A percentile compares a stretch with the other conserved stretches of the same genome.
phyloP scores from a whole-genome alignment of 1,140 invertebrate species.

The Fopius arisanus region DNA sequence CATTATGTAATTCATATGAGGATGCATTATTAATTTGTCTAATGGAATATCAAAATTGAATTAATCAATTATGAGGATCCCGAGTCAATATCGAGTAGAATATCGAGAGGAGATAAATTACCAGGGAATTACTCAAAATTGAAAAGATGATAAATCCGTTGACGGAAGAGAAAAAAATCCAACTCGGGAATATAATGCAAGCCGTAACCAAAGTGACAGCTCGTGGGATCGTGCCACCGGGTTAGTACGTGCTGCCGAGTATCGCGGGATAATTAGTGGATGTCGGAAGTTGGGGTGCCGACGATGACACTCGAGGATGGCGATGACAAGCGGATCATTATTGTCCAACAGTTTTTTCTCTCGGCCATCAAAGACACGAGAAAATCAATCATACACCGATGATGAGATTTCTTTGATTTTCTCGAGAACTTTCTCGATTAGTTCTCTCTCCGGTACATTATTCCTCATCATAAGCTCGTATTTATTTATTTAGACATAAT shows the following conservation, averaged over 20 bases:
- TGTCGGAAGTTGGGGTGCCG: not conserved
- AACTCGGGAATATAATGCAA: conserved; percentile 24
- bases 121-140: no score
- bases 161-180: no score
- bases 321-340: not conserved
- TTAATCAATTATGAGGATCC: not conserved
- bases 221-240: conserved; percentile 24
- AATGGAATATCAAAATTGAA: not conserved
- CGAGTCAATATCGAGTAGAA: not conserved
- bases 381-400: no score
- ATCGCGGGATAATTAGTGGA: conserved; percentile 29
- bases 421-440: no score
- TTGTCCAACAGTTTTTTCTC: not conserved
- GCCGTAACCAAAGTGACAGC: conserved; percentile 21
- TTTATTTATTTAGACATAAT: no score
- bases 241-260: conserved; percentile 23
- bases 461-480: no score
- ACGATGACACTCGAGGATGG: not conserved
- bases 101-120: no score
- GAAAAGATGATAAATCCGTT: not conserved
- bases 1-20: not conserved
- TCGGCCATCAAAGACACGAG: not conserved
- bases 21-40: not conserved
- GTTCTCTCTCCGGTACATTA: no score
- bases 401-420: no score